A percentile compares a stretch with the other conserved stretches of the same genome.
phyloP scores from a whole-genome alignment of 2,113 vertebrate species.

The Zapornia atra region DNA sequence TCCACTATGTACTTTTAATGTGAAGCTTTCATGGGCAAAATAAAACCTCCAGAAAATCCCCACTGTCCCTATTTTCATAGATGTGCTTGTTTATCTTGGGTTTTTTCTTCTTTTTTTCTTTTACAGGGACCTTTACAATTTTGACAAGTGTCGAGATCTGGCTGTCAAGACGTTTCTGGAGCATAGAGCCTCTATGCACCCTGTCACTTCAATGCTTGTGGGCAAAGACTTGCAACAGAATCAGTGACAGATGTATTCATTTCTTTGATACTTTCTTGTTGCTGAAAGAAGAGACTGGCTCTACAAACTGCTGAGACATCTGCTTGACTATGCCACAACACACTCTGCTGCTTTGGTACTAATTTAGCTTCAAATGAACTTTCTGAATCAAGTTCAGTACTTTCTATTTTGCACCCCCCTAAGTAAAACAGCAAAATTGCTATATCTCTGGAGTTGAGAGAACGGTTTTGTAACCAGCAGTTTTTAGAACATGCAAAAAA shows the following conservation, averaged over 20 bases:
- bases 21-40: not conserved
- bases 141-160: slow-evolving; percentile 82
- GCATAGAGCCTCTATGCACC: slow-evolving; percentile 84
- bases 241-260: slow-evolving; percentile 1
- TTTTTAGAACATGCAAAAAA: not conserved
- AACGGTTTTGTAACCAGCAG: not conserved
- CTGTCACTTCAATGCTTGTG: slow-evolving; percentile 86
- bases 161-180: slow-evolving; percentile 79
- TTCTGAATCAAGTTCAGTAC: not conserved
- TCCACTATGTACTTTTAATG: not conserved
- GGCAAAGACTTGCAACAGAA: slow-evolving; percentile 87
- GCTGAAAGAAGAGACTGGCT: not conserved
- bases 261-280: not conserved
- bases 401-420: not conserved
- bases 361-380: slow-evolving; percentile 9
- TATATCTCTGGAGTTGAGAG: not conserved
- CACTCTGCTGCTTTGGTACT: not conserved
- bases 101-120: not conserved
- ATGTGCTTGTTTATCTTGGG: no score
- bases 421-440: not conserved
- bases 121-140: slow-evolving; percentile 87
- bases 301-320: not conserved
- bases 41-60: not conserved
- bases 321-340: not conserved
- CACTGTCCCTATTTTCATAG: not conserved